Evolutionary conservation across 2,888 invertebrate genomes (phyloP).

Genomic region (Molorchus minor): DNA sequence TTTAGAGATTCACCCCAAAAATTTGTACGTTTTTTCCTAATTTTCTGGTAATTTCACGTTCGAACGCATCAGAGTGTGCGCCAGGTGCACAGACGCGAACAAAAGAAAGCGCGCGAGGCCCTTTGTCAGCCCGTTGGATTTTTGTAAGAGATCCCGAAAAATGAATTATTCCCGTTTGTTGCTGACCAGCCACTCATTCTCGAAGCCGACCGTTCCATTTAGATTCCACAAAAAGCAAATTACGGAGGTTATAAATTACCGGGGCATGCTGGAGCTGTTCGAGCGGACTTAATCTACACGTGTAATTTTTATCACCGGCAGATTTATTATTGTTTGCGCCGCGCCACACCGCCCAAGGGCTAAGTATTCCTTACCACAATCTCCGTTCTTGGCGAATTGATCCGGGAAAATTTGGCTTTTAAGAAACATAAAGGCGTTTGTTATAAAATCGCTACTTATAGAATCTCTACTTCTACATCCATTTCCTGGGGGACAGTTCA

Average conservation of each 20-base stretch:
- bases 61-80: slow-evolving; percentile 47
- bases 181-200: slow-evolving; percentile 51
- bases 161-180: slow-evolving; percentile 43
- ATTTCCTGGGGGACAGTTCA: too few species aligned
- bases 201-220: slow-evolving; percentile 44
- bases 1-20: slow-evolving; percentile 54
- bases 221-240: slow-evolving; percentile 59
- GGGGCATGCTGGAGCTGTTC: slow-evolving; percentile 47
- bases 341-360: background rate
- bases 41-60: slow-evolving; percentile 61
- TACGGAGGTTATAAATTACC: slow-evolving; percentile 53
- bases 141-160: slow-evolving; percentile 50
- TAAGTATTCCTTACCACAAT: background rate
- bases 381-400: background rate
- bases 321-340: slow-evolving; percentile 38
- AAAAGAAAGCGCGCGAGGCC: slow-evolving; percentile 55
- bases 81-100: slow-evolving; percentile 55
- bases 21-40: slow-evolving; percentile 52
- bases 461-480: too few species aligned
- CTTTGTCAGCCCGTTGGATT: slow-evolving; percentile 56
- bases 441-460: too few species aligned
- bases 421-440: too few species aligned
- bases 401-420: background rate
- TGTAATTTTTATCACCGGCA: slow-evolving; percentile 47
- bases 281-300: slow-evolving; percentile 51